phyloP scores from a whole-genome alignment of 2,113 vertebrate genomes.

The Corydoras sp. region DNA sequence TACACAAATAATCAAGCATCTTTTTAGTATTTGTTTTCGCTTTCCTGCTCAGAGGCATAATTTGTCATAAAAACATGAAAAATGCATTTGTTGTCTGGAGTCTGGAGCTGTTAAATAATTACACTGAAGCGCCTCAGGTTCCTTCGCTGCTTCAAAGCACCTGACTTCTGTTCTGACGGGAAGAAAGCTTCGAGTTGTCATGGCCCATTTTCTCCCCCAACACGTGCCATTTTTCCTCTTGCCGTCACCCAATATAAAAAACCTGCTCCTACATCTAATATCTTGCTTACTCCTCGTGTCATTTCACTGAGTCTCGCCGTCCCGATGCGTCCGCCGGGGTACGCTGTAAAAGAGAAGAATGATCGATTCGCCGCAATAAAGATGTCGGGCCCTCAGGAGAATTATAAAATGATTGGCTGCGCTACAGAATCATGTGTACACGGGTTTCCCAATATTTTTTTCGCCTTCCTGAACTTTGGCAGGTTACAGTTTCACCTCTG shows the following conservation, averaged over 20 bases:
- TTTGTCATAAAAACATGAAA: conserved; percentile 37
- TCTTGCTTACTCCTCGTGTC: conserved; percentile 23
- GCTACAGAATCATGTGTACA: not conserved
- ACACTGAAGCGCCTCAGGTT: conserved; percentile 32
- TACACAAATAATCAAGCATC: not conserved
- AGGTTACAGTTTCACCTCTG: not conserved
- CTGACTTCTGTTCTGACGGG: conserved; percentile 21
- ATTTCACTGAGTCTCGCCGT: conserved; percentile 22
- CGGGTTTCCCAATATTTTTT: not conserved
- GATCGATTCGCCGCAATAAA: conserved; percentile 15
- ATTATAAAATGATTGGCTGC: conserved; percentile 26
- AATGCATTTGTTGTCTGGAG: conserved; percentile 23
- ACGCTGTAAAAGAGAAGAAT: conserved; percentile 13
- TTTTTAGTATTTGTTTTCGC: not conserved
- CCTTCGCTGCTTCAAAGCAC: conserved; percentile 10
- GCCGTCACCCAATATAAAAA: conserved; percentile 16
- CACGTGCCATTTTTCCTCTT: not conserved
- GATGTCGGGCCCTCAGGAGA: conserved; percentile 2
- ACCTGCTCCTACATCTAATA: conserved; percentile 29
- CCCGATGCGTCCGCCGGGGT: not conserved
- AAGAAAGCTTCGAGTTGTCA: conserved; percentile 22
- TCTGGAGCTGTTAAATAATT: conserved; percentile 44
- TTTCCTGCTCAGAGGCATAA: not conserved
- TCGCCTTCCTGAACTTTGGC: not conserved
- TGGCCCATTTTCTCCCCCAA: conserved; percentile 21